Conservation (phyloP, 1,140 invertebrate genomes). For the Sipha flava region DNA sequence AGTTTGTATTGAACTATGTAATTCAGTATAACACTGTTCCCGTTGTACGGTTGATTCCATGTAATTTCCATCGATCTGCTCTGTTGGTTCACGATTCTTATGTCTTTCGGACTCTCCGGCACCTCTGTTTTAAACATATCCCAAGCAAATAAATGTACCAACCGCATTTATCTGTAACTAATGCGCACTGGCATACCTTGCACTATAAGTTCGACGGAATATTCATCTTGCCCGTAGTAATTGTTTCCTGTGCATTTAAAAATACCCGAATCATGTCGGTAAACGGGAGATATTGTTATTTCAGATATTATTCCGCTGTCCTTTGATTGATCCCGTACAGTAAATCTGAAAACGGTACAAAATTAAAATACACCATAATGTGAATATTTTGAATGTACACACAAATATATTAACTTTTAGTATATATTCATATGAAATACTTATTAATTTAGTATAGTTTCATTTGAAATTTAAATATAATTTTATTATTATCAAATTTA, state of each 20-base stretch:
- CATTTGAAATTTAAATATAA: too few species aligned
- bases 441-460: too few species aligned
- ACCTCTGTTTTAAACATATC: slow-evolving; percentile 50
- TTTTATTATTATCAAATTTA: too few species aligned
- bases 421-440: too few species aligned
- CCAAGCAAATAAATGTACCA: not conserved
- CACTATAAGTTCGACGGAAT: slow-evolving; percentile 81
- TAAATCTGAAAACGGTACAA: slow-evolving; percentile 48
- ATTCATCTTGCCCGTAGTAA: slow-evolving; percentile 80
- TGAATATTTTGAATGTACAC: too few species aligned
- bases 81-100: slow-evolving; percentile 71
- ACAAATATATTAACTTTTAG: too few species aligned
- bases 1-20: slow-evolving; percentile 81
- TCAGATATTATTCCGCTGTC: slow-evolving; percentile 76
- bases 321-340: slow-evolving; percentile 58
- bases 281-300: slow-evolving; percentile 70
- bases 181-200: slow-evolving; percentile 55
- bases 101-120: slow-evolving; percentile 76
- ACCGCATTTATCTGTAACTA: not conserved
- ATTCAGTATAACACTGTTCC: slow-evolving; percentile 76
- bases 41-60: slow-evolving; percentile 77
- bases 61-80: slow-evolving; percentile 68
- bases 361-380: not conserved
- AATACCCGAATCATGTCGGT: slow-evolving; percentile 76
- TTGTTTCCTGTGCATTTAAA: slow-evolving; percentile 83